These are phyloP conservation scores for Ditula angustiorana DNA, from an alignment of 2,888 invertebrate genomes.

Conservation along the genomic window DNA sequence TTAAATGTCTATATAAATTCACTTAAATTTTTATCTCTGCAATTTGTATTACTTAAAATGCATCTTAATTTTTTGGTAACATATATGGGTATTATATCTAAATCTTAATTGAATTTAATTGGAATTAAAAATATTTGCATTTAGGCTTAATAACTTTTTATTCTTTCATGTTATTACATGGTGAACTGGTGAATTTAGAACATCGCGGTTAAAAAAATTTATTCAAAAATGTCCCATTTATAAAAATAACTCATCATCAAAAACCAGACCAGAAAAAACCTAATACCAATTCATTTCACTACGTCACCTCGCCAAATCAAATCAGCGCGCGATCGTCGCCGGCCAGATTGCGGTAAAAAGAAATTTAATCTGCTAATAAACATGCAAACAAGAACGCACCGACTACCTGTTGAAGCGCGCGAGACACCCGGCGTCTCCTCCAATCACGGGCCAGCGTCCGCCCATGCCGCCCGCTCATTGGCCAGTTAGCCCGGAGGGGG, in stretches of 20 bases:
- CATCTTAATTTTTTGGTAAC: no score
- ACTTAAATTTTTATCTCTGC: no score
- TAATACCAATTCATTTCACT: slow-evolving; percentile 35
- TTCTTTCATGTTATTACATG: no score
- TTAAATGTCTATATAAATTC: no score
- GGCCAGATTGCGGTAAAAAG: slow-evolving; percentile 76
- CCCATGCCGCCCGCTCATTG: slow-evolving; percentile 76
- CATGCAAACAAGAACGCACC: slow-evolving; percentile 81
- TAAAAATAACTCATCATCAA: not conserved
- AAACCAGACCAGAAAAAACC: not conserved
- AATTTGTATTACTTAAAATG: no score
- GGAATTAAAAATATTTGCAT: no score
- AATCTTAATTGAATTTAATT: no score
- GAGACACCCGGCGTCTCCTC: slow-evolving; percentile 72
- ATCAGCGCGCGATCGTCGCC: slow-evolving; percentile 60
- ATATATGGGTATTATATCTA: no score
- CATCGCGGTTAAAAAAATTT: no score
- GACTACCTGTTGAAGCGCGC: slow-evolving; percentile 85
- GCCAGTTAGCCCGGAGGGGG: slow-evolving; percentile 62
- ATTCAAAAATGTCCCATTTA: not conserved
- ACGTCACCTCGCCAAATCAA: slow-evolving; percentile 57
- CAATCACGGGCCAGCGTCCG: slow-evolving; percentile 77
- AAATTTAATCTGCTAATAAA: slow-evolving; percentile 84
- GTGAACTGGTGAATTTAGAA: no score
- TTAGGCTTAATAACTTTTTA: no score